Evolutionary conservation across 2,888 invertebrate species (phyloP).

Genomic region (Habroteleia sp.): DNA sequence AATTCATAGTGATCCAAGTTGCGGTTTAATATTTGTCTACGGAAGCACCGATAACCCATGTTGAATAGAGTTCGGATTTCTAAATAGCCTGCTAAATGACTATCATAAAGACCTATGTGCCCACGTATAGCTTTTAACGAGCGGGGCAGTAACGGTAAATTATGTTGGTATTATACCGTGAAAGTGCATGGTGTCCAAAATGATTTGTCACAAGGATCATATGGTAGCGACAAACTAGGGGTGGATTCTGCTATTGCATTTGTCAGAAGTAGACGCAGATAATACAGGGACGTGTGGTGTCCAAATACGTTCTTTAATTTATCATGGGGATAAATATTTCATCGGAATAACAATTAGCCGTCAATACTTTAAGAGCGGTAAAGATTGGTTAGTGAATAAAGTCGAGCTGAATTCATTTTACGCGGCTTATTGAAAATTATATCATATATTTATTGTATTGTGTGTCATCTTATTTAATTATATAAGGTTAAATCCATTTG

Average conservation of each 20-base stretch:
- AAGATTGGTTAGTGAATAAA: too few relatives aligned
- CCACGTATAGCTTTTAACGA: conserved; percentile 61
- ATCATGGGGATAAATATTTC: conserved; percentile 50
- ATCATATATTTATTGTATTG: too few relatives aligned
- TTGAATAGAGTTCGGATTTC: conserved; percentile 46
- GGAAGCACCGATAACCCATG: conserved; percentile 44
- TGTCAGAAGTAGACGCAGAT: background rate
- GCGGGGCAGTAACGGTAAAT: conserved; percentile 70
- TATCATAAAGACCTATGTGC: conserved; percentile 55
- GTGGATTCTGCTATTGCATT: conserved; percentile 18
- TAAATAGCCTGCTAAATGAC: conserved; percentile 57
- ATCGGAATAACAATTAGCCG: conserved; percentile 39
- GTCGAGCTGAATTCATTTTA: too few relatives aligned
- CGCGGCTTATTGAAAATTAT: too few relatives aligned
- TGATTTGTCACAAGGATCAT: conserved; percentile 73
- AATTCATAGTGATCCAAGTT: conserved; percentile 38
- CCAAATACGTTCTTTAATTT: conserved; percentile 28
- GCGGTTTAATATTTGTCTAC: conserved; percentile 63
- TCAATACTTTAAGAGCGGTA: conserved; percentile 39
- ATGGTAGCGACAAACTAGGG: conserved; percentile 48
- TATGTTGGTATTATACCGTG: conserved; percentile 73
- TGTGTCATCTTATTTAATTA: too few relatives aligned
- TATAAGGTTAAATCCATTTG: too few relatives aligned
- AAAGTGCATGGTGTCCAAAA: conserved; percentile 70
- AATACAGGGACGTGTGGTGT: conserved; percentile 16